Evolutionary conservation across 2,888 invertebrate genomes (phyloP).

Genomic region (Campoplex nolae): DNA sequence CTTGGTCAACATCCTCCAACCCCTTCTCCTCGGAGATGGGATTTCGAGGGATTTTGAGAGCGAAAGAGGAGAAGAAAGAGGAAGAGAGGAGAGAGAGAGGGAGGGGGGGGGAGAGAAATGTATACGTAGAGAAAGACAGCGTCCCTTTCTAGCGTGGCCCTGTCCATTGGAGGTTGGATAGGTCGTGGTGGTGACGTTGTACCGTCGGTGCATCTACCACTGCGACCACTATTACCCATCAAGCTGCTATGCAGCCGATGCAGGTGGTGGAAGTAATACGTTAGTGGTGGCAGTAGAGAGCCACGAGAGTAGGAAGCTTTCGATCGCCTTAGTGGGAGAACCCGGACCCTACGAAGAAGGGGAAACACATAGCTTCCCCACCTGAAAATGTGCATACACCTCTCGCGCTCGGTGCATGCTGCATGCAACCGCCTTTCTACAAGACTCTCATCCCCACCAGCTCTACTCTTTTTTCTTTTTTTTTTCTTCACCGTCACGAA

Average conservation of each 20-base stretch:
- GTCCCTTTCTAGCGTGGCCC: conserved; percentile 22
- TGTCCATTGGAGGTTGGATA: conserved; percentile 55
- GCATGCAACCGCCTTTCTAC: conserved; percentile 73
- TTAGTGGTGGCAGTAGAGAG: conserved; percentile 38
- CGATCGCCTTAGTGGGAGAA: conserved; percentile 19
- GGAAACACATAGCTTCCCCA: conserved; percentile 63
- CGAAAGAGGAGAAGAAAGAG: neutral
- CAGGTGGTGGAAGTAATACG: conserved; percentile 61
- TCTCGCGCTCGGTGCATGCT: conserved; percentile 59
- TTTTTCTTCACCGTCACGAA: conserved; percentile 37
- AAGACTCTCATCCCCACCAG: conserved; percentile 71
- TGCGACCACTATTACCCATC: conserved; percentile 33
- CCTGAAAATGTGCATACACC: conserved; percentile 67
- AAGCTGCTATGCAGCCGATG: conserved; percentile 61
- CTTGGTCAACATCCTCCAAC: conserved; percentile 48
- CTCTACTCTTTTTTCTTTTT: neutral
- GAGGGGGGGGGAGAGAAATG: conserved; percentile 14
- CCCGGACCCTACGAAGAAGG: conserved; percentile 33
- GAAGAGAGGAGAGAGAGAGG: neutral
- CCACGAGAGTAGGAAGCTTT: conserved; percentile 53
- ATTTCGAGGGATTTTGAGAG: conserved; percentile 2
- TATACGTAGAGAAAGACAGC: conserved; percentile 17
- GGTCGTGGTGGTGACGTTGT: conserved; percentile 58
- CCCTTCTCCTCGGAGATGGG: conserved; percentile 14
- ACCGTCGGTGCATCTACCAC: conserved; percentile 53